A percentile compares a stretch with the other conserved stretches of the same genome.
phyloP scores from a whole-genome alignment of 2,888 invertebrate species.

The Hipparchia semele region DNA sequence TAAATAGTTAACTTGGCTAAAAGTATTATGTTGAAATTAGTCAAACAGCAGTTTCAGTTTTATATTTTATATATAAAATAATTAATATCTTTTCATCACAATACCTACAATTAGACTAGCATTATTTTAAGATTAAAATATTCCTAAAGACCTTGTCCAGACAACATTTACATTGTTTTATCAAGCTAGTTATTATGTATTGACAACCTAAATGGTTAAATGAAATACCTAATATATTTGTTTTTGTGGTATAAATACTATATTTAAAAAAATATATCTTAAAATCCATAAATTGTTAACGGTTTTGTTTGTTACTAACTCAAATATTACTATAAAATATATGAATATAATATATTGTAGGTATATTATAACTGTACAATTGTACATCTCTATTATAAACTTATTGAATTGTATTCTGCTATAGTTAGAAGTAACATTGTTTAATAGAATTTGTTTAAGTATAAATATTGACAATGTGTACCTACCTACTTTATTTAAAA shows the following conservation, averaged over 20 bases:
- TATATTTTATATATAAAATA: not conserved
- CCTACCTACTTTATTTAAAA: conserved; percentile 12
- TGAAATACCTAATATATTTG: conserved; percentile 41
- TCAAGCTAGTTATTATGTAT: conserved; percentile 32
- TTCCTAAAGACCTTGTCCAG: conserved; percentile 34
- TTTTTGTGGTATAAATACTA: conserved; percentile 36
- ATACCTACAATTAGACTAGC: conserved; percentile 5
- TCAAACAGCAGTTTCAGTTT: conserved; percentile 6
- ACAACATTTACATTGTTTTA: conserved; percentile 32
- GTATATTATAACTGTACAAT: conserved; percentile 3
- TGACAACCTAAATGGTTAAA: conserved; percentile 53
- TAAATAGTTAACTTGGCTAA: not conserved
- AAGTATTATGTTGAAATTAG: conserved; percentile 17
- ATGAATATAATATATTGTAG: conserved; percentile 27
- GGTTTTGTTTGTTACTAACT: conserved; percentile 40
- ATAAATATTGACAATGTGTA: conserved; percentile 1
- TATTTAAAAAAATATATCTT: conserved; percentile 30
- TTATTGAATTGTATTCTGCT: conserved; percentile 32
- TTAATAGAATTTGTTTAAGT: conserved; percentile 26
- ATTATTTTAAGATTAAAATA: conserved; percentile 26
- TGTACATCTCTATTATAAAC: conserved; percentile 20
- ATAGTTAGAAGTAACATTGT: conserved; percentile 35
- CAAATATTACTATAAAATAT: conserved; percentile 27
- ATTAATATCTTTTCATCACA: conserved; percentile 26
- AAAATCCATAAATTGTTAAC: conserved; percentile 38